Conservation (phyloP, 2,113 vertebrate genomes). For the Dromaius novaehollandiae region DNA sequence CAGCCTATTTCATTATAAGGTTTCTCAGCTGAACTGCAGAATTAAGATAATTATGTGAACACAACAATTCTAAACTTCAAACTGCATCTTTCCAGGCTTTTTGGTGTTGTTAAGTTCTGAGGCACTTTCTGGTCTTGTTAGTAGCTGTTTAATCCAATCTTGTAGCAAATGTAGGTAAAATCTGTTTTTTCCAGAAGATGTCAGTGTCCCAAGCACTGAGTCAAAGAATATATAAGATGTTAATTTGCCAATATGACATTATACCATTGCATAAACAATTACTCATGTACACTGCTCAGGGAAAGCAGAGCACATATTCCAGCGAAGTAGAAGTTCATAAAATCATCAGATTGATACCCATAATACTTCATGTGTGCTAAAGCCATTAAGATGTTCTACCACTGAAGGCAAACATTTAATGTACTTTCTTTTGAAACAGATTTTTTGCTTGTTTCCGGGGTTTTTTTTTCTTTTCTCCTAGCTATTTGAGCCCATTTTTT, state of each 20-base stretch:
- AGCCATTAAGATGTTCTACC: background rate
- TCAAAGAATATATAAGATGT: background rate
- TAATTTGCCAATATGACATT: background rate
- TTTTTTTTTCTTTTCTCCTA: background rate
- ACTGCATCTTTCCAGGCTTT: background rate
- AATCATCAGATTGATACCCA: background rate
- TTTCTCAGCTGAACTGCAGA: background rate
- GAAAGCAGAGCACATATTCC: background rate
- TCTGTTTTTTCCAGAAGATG: background rate
- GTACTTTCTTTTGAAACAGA: background rate
- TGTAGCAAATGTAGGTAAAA: background rate
- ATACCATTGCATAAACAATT: background rate
- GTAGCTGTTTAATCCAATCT: background rate
- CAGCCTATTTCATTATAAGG: background rate
- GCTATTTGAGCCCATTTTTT: background rate
- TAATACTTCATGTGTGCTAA: background rate
- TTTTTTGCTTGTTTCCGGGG: background rate
- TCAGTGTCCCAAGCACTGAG: background rate
- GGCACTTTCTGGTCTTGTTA: background rate
- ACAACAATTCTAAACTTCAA: background rate
- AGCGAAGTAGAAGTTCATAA: background rate
- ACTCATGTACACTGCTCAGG: background rate
- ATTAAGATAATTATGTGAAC: background rate
- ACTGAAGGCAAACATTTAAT: background rate
- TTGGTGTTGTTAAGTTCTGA: background rate